phyloP scores from a whole-genome alignment of 2,797 vertebrate species.

The Malacoctenus gilli region DNA sequence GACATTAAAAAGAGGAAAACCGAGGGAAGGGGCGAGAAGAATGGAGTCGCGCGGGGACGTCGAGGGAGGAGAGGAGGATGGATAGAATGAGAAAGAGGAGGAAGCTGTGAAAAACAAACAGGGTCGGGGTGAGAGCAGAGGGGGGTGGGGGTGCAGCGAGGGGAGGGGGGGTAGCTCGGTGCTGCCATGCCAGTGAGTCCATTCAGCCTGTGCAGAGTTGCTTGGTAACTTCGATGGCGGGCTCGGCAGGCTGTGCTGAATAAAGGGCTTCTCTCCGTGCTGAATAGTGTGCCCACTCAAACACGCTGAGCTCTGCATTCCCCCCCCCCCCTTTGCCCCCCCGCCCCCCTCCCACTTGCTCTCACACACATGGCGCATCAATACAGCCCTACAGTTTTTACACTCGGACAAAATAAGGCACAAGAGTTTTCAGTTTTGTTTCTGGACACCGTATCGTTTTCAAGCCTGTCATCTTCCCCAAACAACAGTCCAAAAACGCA shows the following conservation, averaged over 20 bases:
- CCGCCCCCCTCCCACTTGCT: slow-evolving; percentile 3
- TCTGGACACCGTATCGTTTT: slow-evolving; percentile 3
- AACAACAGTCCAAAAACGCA: slow-evolving; percentile 6
- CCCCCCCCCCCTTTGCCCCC: slow-evolving; percentile 11
- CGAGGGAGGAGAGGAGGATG: slow-evolving; percentile 39
- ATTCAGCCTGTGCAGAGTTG: slow-evolving; percentile 76
- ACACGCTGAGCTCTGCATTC: slow-evolving; percentile 78
- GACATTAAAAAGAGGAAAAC: not conserved
- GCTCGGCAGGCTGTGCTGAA: slow-evolving; percentile 72
- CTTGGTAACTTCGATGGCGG: slow-evolving; percentile 75
- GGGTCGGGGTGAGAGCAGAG: slow-evolving; percentile 11
- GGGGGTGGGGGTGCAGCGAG: not conserved
- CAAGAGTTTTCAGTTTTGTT: slow-evolving; percentile 21
- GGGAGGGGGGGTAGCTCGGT: not conserved
- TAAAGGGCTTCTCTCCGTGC: slow-evolving; percentile 79
- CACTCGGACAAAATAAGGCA: slow-evolving; percentile 22
- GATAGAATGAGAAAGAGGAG: slow-evolving; percentile 59
- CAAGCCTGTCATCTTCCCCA: not conserved
- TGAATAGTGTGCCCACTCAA: slow-evolving; percentile 77
- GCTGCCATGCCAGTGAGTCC: slow-evolving; percentile 65
- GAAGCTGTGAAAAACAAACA: slow-evolving; percentile 65
- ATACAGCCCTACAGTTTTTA: slow-evolving; percentile 37
- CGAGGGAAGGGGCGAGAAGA: not conserved
- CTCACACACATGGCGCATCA: slow-evolving; percentile 32
- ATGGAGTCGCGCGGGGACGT: slow-evolving; percentile 4